Base-by-base conservation (phyloP, 2,888 invertebrate genomes). In the Lycaena phlaeas region DNA sequence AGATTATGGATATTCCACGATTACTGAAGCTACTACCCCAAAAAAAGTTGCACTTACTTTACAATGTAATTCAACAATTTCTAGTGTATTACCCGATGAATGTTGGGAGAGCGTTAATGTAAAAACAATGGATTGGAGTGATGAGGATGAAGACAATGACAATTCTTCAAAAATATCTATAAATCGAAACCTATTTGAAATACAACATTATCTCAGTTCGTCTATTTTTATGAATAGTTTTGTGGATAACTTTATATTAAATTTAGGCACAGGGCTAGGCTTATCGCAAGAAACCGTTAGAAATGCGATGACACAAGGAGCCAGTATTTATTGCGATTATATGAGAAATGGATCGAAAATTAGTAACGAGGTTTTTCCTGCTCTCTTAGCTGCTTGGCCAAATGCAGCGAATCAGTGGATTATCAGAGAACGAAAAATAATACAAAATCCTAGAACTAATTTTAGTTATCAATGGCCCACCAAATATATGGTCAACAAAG, bases 351-450 rank as follows among this genome's bases (percentile, higher is more conserved):
- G 77, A 1, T 63, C 63, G 7, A 68, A 71, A 41, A 67, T 81
- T 0, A 79, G 85, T 1, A 90, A 87, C 55, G 91, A 92, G 74
- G 85, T 94, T 7, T 86, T 89, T 53, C 92, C 93, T 5, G 88
- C 91, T n/a, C 74, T 92, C 12, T 73, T 86, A 50, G 85, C 88
- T n/a, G 76, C 87, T 10, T 93, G 93, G 93, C 93, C 93, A 0
- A 85, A 86, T 49, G 86, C 87, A 49, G 92, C 92, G 0, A 87
- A 87, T 51, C 89, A 89, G 50, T 94, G 92, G 88, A 72, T 88
- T 12, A 69, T 86, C 38, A 79, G 92, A 38, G 75, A 86, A 30
- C 79, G 90, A 38, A 86, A 86, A 29, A 74, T 81, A 11, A 78
- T 86, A 34, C 81, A 70, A 36, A 88, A 89, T 59, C 86, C 86